Evolutionary conservation across 37 sponge, comb jelly and placozoan genomes (phyloP).

Genomic region (Chondrosia reniformis): DNA sequence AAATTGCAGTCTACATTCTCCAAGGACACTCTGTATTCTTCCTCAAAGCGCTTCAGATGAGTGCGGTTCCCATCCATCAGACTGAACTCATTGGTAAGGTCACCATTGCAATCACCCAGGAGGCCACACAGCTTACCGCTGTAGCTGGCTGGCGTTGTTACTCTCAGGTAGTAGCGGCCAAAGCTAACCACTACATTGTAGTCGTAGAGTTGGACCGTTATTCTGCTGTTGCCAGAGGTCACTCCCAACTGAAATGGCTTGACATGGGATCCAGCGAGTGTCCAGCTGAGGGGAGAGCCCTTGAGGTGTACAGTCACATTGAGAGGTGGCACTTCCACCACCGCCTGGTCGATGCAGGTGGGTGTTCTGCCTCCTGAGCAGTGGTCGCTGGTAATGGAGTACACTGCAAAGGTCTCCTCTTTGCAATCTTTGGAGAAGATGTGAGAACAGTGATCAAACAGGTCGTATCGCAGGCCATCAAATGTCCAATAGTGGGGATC

Average conservation of each 20-base stretch:
- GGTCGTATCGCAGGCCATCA: neutral
- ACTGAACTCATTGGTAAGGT: neutral
- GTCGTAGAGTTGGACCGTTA: neutral
- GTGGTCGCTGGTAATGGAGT: neutral
- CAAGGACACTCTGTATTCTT: neutral
- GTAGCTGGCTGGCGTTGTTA: neutral
- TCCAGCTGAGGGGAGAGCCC: no score
- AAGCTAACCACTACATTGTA: neutral
- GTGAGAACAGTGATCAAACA: constrained; percentile 16
- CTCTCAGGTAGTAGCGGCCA: constrained; percentile 3
- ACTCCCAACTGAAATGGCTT: neutral
- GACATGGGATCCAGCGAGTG: no score
- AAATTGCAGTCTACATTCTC: neutral
- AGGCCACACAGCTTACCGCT: neutral
- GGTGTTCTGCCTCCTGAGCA: constrained; percentile 4
- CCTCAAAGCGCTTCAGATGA: neutral
- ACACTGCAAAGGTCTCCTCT: neutral
- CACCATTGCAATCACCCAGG: constrained; percentile 9
- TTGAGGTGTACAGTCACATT: no score
- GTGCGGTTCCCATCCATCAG: neutral
- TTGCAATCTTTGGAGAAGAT: constrained; percentile 13
- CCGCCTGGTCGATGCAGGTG: neutral
- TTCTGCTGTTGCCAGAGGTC: neutral
- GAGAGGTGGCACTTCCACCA: neutral
- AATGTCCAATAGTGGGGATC: constrained; percentile 9